Percentiles rank a stretch among this genome's conserved stretches.
These are phyloP conservation scores for Melikaiella ostensackeni DNA, from an alignment of 2,888 invertebrate species.

Conservation along the genomic window DNA sequence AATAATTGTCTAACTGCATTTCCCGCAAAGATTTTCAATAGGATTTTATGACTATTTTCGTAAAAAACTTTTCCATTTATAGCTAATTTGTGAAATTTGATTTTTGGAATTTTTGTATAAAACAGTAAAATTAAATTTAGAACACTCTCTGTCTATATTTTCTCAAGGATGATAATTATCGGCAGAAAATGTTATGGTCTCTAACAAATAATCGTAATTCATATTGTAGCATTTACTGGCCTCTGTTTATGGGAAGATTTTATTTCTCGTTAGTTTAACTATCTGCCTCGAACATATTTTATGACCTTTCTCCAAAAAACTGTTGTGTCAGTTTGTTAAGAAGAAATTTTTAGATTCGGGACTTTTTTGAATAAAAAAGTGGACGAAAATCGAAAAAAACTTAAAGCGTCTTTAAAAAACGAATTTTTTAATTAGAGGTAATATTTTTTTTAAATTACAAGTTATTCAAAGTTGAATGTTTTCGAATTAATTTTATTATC, in stretches of 20 bases:
- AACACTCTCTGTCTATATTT: not conserved
- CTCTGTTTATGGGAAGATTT: not conserved
- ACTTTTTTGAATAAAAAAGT: not conserved
- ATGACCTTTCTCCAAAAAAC: not conserved
- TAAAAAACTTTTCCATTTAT: not conserved
- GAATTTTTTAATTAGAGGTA: too few species aligned
- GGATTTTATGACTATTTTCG: not conserved
- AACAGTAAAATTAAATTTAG: not conserved
- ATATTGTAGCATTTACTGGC: slow-evolving; percentile 21
- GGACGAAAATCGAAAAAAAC: too few species aligned
- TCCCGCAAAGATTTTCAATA: not conserved
- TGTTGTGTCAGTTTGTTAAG: not conserved
- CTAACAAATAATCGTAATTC: slow-evolving; percentile 4
- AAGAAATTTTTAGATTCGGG: not conserved
- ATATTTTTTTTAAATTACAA: too few species aligned
- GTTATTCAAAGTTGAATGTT: not conserved
- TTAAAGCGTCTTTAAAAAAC: not conserved
- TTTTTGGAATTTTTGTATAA: too few species aligned
- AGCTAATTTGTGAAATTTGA: too few species aligned
- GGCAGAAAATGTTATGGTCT: not conserved
- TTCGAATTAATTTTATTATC: too few species aligned
- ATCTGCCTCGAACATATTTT: not conserved
- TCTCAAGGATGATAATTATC: slow-evolving; percentile 11
- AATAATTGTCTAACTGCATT: not conserved
- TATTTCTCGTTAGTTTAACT: slow-evolving; percentile 23